These are phyloP conservation scores for Crotalus tigris DNA, from an alignment of 2,113 vertebrate species.

Conservation along the genomic window DNA sequence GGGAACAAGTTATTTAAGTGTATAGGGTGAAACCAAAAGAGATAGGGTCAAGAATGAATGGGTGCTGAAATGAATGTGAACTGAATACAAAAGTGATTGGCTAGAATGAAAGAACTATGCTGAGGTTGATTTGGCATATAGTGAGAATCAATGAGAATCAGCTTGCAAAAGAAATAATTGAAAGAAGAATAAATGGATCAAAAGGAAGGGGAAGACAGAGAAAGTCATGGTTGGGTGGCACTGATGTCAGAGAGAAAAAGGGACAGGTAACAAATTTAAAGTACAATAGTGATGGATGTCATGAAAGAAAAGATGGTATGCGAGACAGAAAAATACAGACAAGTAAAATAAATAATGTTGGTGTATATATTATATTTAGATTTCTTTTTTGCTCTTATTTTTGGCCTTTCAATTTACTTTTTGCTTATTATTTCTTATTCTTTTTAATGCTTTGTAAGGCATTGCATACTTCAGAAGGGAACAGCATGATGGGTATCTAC, in stretches of 20 bases:
- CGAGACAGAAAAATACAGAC: background rate
- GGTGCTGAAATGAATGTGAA: background rate
- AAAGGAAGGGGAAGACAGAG: background rate
- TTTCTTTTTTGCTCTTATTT: background rate
- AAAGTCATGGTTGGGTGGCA: background rate
- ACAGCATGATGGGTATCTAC: background rate
- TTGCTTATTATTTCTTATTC: background rate
- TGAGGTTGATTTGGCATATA: background rate
- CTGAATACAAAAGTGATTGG: background rate
- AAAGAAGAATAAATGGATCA: background rate
- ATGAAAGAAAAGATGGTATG: background rate
- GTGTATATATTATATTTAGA: background rate
- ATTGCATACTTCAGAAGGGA: background rate
- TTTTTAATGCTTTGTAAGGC: background rate
- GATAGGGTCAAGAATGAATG: background rate
- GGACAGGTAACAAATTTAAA: background rate
- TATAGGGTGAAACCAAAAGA: background rate
- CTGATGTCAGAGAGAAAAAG: background rate
- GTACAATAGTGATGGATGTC: background rate
- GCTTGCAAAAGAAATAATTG: background rate
- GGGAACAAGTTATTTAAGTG: background rate
- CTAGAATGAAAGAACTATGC: background rate
- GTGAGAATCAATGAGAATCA: background rate
- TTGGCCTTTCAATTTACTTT: background rate
- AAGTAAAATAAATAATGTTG: background rate